Evolutionary conservation across 1,140 invertebrate genomes (phyloP).

Genomic region (honey bee (Apis mellifera)): Amel_HAv3.1 CM009932.2:9273501-9274000

Average conservation of each 20-base stretch:
- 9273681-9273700: too few species aligned
- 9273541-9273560: background rate
- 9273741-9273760: background rate
- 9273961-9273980: constrained; percentile 48
- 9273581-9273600: constrained; percentile 11
- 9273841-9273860: background rate
- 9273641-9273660: too few species aligned
- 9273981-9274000: background rate
- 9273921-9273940: constrained; percentile 21
- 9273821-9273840: background rate
- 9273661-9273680: too few species aligned
- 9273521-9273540: background rate
- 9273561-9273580: background rate
- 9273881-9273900: background rate
- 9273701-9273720: too few species aligned
- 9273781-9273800: background rate
- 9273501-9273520: constrained; percentile 13
- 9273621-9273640: too few species aligned
- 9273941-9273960: constrained; percentile 42
- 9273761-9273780: background rate
- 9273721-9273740: background rate
- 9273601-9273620: background rate
- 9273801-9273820: background rate
- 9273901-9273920: constrained; percentile 4
- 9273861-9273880: background rate